Percentiles rank a stretch among this genome's conserved stretches.
Conservation (phyloP, 2,113 vertebrate genomes). For the Peromyscus maniculatus region DNA sequence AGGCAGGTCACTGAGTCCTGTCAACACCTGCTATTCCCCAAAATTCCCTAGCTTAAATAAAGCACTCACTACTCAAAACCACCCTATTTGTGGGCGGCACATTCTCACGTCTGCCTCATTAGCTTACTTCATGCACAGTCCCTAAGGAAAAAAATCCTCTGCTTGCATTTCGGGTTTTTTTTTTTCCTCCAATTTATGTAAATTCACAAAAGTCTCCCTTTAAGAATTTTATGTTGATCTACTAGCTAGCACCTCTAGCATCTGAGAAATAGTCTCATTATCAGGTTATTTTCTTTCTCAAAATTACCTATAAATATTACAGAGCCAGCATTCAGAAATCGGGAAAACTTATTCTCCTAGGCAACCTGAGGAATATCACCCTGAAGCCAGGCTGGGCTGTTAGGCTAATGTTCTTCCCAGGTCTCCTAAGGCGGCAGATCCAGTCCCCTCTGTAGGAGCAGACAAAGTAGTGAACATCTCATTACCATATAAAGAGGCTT, state of each 20-base stretch:
- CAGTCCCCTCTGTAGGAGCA: not conserved
- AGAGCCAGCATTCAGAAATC: constrained; percentile 42
- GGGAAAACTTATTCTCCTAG: constrained; percentile 41
- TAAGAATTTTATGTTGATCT: not conserved
- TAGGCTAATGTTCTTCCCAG: not conserved
- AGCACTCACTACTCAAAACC: accelerated
- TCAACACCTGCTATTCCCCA: not conserved
- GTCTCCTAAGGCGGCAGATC: not conserved
- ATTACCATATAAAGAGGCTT: constrained; percentile 69
- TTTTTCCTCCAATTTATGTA: not conserved
- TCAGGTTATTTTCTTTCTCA: constrained; percentile 29
- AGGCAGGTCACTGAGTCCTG: not conserved
- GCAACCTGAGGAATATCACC: constrained; percentile 11
- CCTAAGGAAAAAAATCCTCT: not conserved
- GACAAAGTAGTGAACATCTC: not conserved
- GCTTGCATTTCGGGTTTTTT: not conserved
- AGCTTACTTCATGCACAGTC: not conserved
- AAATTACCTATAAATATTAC: constrained; percentile 27
- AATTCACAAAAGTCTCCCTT: constrained; percentile 27
- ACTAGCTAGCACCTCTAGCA: not conserved
- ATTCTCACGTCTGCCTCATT: not conserved
- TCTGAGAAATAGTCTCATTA: not conserved
- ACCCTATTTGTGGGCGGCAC: too few relatives aligned
- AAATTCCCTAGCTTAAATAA: not conserved
- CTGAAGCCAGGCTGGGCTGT: not conserved